Base-by-base conservation (phyloP, 2,113 vertebrate genomes). In the Typhlomys cinereus region DNA sequence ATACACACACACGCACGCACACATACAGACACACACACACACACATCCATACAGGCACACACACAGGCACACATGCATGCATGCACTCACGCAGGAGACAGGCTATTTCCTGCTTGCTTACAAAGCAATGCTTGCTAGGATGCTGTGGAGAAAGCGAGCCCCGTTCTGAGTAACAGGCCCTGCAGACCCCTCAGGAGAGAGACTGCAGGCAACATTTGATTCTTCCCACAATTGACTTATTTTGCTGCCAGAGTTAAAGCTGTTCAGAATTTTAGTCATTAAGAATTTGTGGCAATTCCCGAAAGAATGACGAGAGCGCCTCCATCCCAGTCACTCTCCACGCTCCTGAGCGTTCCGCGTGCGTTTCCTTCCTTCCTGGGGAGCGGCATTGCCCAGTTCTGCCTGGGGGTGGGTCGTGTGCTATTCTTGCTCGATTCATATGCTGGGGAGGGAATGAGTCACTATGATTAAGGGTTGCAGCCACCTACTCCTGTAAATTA, bases 361-460 rank as follows among this genome's bases (percentile, higher is more conserved):
- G 31, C 52, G 44, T 67, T 94, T 94, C n/a, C n/a, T n/a, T n/a
- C n/a, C n/a, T n/a, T n/a, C n/a, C 44, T 71, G n/a, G 39, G 87
- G 34, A 85, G 67, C 48, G 50, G 23, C 46, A 84, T 92, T 83
- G 69, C 27, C 27, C 46, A 66, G 25, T 50, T 66, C 74, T 39
- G 23, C 48, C 67, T 70, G 44, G 46, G 25, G 48, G 31, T 59
- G 79, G 57, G 50, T 50, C 83, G 62, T 88, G n/a, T 92, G 80
- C 69, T 82, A n/a, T 87, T 95, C 61, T 87, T 89, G 93, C 85
- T 79, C 67, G 62, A 94, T 96, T 96, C 94, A 94, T 74, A 50
- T 86, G 71, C 66, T 90, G 64, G 78, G 89, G 29, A 94, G 82
- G 82, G 96, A 92, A 94, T 93, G 94, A 97, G 25, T 97, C 92